phyloP scores from a whole-genome alignment of 92 coral and sea anemone species.

The Bergia puertoricense region DNA sequence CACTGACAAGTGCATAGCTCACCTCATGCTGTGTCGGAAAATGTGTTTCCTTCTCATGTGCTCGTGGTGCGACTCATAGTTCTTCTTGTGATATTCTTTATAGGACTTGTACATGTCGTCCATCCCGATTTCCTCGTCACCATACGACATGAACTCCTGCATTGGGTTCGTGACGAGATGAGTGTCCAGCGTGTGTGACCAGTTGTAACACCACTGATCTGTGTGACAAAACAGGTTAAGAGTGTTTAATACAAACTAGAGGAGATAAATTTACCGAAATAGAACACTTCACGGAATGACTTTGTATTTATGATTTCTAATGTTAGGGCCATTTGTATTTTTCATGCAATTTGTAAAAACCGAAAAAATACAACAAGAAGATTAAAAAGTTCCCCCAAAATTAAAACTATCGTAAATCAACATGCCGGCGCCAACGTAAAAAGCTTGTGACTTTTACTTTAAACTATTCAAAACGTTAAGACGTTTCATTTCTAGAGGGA shows the following conservation, averaged over 20 bases:
- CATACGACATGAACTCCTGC: slow-evolving; percentile 97
- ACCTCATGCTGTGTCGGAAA: slow-evolving; percentile 98
- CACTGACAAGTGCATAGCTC: background rate
- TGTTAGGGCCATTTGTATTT: background rate
- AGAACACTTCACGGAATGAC: background rate
- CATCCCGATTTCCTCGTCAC: slow-evolving; percentile 60
- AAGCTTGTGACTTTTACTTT: no score
- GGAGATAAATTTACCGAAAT: background rate
- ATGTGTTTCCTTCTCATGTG: slow-evolving; percentile 84
- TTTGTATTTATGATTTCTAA: background rate
- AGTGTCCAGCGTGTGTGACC: slow-evolving; percentile 84
- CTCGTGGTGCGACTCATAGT: slow-evolving; percentile 71
- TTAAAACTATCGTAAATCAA: background rate
- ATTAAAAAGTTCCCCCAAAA: background rate
- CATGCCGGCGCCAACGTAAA: no score
- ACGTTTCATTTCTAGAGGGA: no score
- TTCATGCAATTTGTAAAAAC: background rate
- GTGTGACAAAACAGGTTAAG: slow-evolving; percentile 10
- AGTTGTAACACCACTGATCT: slow-evolving; percentile 92
- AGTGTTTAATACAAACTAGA: background rate
- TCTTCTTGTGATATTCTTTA: slow-evolving; percentile 74
- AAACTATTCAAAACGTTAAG: no score
- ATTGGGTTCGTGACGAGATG: slow-evolving; percentile 92
- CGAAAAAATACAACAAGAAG: background rate
- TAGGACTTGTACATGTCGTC: slow-evolving; percentile 79